These are phyloP conservation scores for Frieseomelitta varia DNA, from an alignment of 1,140 invertebrate genomes.

Conservation along the genomic window DNA sequence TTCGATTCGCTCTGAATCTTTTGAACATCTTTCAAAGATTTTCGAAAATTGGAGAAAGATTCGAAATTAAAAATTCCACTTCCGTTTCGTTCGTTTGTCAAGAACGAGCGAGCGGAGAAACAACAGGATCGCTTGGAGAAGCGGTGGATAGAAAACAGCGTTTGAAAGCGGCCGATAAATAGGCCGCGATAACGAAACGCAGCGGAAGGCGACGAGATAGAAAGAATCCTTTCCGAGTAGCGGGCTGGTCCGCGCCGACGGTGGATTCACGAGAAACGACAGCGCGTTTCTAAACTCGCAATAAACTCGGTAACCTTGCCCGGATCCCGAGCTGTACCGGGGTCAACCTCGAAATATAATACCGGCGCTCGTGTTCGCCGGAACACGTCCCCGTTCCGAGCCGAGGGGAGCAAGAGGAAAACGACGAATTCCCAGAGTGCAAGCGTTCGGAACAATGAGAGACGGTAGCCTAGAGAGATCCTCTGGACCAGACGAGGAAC, in stretches of 20 bases:
- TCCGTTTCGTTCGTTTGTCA: not conserved
- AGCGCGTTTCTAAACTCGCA: slow-evolving; percentile 69
- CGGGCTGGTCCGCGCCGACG: slow-evolving; percentile 33
- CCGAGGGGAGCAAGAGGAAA: not conserved
- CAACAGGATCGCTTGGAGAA: not conserved
- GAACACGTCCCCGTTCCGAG: slow-evolving; percentile 19
- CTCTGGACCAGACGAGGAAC: not conserved
- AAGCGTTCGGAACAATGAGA: slow-evolving; percentile 7
- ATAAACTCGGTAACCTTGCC: slow-evolving; percentile 71
- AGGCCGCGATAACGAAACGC: slow-evolving; percentile 19
- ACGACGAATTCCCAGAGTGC: slow-evolving; percentile 14
- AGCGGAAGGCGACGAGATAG: slow-evolving; percentile 22
- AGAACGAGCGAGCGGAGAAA: not conserved
- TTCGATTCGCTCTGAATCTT: too few relatives aligned
- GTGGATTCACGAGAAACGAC: slow-evolving; percentile 61
- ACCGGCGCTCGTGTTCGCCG: slow-evolving; percentile 24
- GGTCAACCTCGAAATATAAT: slow-evolving; percentile 69
- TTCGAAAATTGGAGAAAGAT: not conserved
- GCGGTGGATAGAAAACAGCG: not conserved
- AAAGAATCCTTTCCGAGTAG: slow-evolving; percentile 44
- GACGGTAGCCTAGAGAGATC: not conserved
- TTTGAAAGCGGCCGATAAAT: slow-evolving; percentile 36
- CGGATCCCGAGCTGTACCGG: slow-evolving; percentile 53
- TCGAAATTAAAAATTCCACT: not conserved
- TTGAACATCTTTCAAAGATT: not conserved